Evolutionary conservation across 2,113 vertebrate genomes (phyloP), one percentile per base, ranked within the genome.

Genomic region (Platysternon megacephalum): DNA sequence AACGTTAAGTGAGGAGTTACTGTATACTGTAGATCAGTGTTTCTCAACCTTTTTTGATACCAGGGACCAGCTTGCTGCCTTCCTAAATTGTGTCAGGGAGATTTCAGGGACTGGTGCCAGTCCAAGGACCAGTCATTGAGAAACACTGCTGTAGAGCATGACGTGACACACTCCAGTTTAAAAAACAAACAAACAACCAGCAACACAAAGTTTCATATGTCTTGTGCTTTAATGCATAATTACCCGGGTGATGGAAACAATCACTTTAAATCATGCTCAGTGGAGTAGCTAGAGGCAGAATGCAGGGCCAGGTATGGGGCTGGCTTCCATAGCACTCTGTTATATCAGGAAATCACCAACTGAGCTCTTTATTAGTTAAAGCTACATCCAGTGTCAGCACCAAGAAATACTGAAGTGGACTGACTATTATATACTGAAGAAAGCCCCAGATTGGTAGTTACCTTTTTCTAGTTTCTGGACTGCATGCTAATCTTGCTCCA

Each of bases 141-240:
- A 65, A 65, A 65, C 29, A 65, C 61, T 35, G 3, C 6, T 83
- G 9, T 65, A 95, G 48, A 89, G 79, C 46, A 92, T 21, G 80
- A 24, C 58, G 83, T 49, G 44, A 49, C 21, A 94, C 1, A 21
- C 3, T 84, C 94, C 52, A 88, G 29, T 24, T 51, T 29, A 89
- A 91, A 26, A 78, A 95, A 79, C 44, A 85, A 90, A 56, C 61
- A 16, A 91, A 72, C 9, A 92, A 74, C 6, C 68, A 94, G n/a
- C 29, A 87, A 72, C 21, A 80, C 61, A 46, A 92, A 86, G 6
- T 29, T 35, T 3, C 2, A 14, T 46, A 11, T 32, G 2, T 61
- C 12, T 93, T 65, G 11, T 88, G 17, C 82, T 94, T 96, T 26
- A 93, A 21, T 76, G 79, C 5, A 89, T 9, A 93, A 91, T 87